phyloP scores from a whole-genome alignment of 2,113 vertebrate species.

The Gallinago paraguaiae region DNA sequence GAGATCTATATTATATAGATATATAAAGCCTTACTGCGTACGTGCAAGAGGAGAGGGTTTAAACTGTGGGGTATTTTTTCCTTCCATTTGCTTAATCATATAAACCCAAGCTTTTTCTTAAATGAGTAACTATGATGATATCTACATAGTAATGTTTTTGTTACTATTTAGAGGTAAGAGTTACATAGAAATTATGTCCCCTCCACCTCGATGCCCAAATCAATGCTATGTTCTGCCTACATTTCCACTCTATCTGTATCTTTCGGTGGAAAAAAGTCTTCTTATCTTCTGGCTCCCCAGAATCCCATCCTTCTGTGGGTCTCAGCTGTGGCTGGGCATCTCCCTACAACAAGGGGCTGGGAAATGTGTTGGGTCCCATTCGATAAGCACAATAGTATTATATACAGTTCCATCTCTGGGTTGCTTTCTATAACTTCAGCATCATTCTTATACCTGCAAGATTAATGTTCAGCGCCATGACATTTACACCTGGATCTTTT shows the following conservation, averaged over 20 bases:
- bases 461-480: neutral
- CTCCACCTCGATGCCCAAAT: neutral
- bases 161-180: neutral
- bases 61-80: neutral
- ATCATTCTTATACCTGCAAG: neutral
- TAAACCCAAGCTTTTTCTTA: neutral
- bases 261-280: too few relatives aligned
- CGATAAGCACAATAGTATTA: fast-evolving
- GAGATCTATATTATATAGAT: neutral
- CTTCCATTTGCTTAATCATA: neutral
- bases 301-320: neutral
- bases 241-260: neutral
- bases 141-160: neutral
- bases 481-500: neutral
- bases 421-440: neutral
- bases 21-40: neutral
- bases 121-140: neutral
- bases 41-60: neutral
- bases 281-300: neutral
- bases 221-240: neutral
- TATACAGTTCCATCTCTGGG: neutral
- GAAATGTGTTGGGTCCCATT: fast-evolving
- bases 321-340: neutral
- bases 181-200: fast-evolving
- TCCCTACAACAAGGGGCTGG: neutral